A percentile compares a stretch with the other conserved stretches of the same genome.
Evolutionary conservation across 2,797 vertebrate species (phyloP).

Genomic region (Ctenopoma multispine): DNA sequence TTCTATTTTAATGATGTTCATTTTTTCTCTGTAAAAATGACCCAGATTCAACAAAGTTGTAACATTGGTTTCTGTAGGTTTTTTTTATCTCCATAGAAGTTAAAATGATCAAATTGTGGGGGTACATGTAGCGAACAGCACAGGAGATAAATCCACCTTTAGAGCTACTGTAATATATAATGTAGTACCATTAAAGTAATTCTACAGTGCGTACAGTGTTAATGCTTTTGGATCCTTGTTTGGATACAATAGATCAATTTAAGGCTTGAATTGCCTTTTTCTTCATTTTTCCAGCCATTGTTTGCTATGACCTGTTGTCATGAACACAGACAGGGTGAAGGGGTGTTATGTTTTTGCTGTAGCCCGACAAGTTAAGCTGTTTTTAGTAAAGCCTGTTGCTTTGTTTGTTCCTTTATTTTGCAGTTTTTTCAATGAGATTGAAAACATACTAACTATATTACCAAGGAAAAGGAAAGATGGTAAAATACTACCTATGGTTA

Average conservation of each 20-base stretch:
- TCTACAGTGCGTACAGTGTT: conserved; percentile 46
- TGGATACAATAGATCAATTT: conserved; percentile 61
- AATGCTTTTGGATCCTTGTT: conserved; percentile 56
- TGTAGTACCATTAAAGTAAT: conserved; percentile 55
- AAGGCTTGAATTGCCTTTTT: conserved; percentile 32
- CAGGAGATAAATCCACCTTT: conserved; percentile 1
- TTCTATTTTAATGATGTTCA: conserved; percentile 65
- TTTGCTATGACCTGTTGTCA: conserved; percentile 19
- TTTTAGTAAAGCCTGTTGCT: background rate
- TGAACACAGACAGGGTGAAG: background rate
- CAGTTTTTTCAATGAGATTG: background rate
- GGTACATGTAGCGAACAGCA: conserved; percentile 14
- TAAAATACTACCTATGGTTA: background rate
- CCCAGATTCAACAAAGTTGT: conserved; percentile 39
- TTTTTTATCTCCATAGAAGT: background rate
- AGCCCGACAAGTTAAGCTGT: background rate
- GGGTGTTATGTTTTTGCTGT: background rate
- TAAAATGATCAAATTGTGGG: conserved; percentile 17
- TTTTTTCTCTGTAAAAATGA: conserved; percentile 35
- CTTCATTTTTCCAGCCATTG: conserved; percentile 23
- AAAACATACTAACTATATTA: background rate
- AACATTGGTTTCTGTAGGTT: conserved; percentile 41
- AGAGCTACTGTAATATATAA: conserved; percentile 15
- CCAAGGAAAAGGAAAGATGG: background rate
- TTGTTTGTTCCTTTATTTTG: background rate